A percentile compares a stretch with the other conserved stretches of the same genome.
These are phyloP conservation scores for Tillus elongatus DNA, from an alignment of 2,888 invertebrate species.

Conservation along the genomic window DNA sequence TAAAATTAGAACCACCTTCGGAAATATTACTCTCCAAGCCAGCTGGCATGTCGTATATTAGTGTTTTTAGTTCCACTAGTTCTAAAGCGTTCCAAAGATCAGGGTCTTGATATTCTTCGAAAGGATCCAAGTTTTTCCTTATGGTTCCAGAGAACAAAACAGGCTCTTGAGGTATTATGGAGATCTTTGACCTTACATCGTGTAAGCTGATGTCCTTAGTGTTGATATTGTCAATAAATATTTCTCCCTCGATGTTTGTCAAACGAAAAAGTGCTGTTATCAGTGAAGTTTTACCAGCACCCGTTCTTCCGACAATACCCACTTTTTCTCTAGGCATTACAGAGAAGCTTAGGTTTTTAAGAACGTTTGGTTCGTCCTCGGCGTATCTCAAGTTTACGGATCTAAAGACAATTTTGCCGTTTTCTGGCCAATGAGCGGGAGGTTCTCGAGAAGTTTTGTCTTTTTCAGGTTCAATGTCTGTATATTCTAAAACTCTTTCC, in stretches of 20 bases:
- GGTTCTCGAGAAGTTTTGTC: constrained; percentile 15
- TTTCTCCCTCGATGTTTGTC: constrained; percentile 64
- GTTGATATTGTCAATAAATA: constrained; percentile 70
- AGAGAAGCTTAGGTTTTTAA: constrained; percentile 58
- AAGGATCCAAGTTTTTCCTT: too few relatives aligned
- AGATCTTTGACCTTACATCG: constrained; percentile 64
- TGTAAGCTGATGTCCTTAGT: constrained; percentile 61
- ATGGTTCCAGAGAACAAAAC: too few relatives aligned
- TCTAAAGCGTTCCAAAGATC: too few relatives aligned
- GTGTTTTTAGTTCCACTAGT: too few relatives aligned
- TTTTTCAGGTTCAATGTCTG: constrained; percentile 55
- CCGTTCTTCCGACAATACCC: constrained; percentile 77
- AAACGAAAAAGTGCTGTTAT: constrained; percentile 73
- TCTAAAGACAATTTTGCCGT: constrained; percentile 58
- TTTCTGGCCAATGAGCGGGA: constrained; percentile 54
- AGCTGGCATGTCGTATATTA: too few relatives aligned
- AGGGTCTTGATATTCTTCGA: too few relatives aligned
- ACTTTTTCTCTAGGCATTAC: constrained; percentile 58
- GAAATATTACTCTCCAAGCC: too few relatives aligned
- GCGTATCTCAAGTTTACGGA: constrained; percentile 64
- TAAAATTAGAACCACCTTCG: too few relatives aligned
- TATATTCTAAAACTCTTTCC: constrained; percentile 78
- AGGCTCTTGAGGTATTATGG: constrained; percentile 82
- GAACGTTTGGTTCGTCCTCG: constrained; percentile 58
- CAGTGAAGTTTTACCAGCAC: constrained; percentile 72